A percentile compares a stretch with the other conserved stretches of the same genome.
These are phyloP conservation scores for Sebastes diaconus DNA, from an alignment of 2,797 vertebrate genomes.

Conservation along the genomic window DNA sequence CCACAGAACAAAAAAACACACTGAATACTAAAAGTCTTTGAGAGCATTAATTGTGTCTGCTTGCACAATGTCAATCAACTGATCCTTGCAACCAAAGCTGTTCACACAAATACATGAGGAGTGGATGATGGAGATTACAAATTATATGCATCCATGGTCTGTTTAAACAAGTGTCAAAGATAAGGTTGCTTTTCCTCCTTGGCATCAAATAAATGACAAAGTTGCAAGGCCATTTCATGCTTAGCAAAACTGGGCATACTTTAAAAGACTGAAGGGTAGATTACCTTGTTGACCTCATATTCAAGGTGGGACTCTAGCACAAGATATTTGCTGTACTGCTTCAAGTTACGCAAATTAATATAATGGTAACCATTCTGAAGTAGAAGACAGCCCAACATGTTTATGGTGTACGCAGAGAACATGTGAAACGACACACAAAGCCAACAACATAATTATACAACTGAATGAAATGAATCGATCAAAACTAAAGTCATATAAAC, in stretches of 20 bases:
- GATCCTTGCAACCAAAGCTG: constrained; percentile 56
- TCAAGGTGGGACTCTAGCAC: not conserved
- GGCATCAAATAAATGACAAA: constrained; percentile 34
- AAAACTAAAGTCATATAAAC: not conserved
- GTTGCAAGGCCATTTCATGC: constrained; percentile 24
- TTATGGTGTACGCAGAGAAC: not conserved
- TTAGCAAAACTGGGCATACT: constrained; percentile 13
- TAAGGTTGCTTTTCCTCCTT: constrained; percentile 52
- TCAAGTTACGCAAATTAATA: constrained; percentile 1
- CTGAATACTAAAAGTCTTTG: constrained; percentile 38
- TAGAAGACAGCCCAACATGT: not conserved
- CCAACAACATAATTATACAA: not conserved
- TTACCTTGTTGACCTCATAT: constrained; percentile 16
- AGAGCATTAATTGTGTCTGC: constrained; percentile 47
- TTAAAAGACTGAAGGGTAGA: constrained; percentile 14
- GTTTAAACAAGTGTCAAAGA: constrained; percentile 61
- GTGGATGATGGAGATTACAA: constrained; percentile 57
- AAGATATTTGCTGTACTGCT: not conserved
- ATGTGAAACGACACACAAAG: not conserved
- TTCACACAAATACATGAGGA: constrained; percentile 57
- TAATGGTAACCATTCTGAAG: not conserved
- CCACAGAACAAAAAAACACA: constrained; percentile 1
- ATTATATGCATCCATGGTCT: constrained; percentile 41
- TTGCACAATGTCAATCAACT: constrained; percentile 58
- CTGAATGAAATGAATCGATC: not conserved